A percentile compares a stretch with the other conserved stretches of the same genome.
These are phyloP conservation scores for Penelope pileata DNA, from an alignment of 2,113 vertebrate genomes.

Conservation along the genomic window DNA sequence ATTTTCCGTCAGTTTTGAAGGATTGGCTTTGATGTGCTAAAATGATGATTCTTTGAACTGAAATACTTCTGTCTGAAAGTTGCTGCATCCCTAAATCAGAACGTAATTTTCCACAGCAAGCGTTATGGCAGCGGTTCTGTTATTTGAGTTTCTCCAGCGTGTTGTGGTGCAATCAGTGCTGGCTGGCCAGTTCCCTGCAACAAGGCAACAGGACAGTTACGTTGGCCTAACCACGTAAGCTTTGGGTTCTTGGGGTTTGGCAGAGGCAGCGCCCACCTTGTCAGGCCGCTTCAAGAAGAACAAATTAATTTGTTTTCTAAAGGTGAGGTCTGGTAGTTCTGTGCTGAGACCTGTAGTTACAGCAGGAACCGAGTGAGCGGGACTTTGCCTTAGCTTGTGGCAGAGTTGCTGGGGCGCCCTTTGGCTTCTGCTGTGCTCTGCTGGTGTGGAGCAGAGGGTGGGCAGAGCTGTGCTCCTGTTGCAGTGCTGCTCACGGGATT, in stretches of 20 bases:
- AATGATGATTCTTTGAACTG: not conserved
- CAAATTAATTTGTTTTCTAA: not conserved
- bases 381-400: not conserved
- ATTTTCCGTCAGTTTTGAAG: not conserved
- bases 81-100: not conserved
- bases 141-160: not conserved
- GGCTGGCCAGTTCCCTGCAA: not conserved
- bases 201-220: conserved; percentile 13
- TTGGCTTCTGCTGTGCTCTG: not conserved
- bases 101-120: not conserved
- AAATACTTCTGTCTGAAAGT: not conserved
- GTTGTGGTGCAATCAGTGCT: not conserved
- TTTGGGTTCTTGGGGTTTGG: not conserved
- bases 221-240: not conserved
- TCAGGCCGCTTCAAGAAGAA: not conserved
- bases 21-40: not conserved
- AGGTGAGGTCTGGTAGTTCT: not conserved
- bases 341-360: not conserved
- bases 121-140: not conserved
- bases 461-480: not conserved
- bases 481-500: not conserved
- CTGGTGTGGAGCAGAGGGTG: not conserved
- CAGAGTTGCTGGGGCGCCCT: not conserved
- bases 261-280: not conserved
- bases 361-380: not conserved